These are phyloP conservation scores for Patella ulyssiponensis DNA, from an alignment of 2,888 invertebrate genomes.

Conservation along the genomic window DNA sequence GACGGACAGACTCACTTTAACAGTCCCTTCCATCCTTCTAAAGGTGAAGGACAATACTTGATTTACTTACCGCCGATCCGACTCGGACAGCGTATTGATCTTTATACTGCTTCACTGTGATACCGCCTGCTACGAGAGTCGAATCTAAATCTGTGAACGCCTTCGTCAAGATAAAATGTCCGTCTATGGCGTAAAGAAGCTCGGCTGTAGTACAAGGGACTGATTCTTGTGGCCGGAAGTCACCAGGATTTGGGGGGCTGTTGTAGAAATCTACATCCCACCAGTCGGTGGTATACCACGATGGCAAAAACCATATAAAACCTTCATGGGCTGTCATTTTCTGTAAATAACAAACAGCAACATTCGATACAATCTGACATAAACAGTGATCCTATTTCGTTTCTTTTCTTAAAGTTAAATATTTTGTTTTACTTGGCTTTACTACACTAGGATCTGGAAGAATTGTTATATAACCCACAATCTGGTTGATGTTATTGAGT, in stretches of 20 bases:
- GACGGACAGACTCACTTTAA: background rate
- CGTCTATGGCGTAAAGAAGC: slow-evolving; percentile 79
- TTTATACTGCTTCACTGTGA: slow-evolving; percentile 79
- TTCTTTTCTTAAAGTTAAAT: too few species aligned
- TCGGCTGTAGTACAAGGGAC: slow-evolving; percentile 78
- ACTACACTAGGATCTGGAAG: too few species aligned
- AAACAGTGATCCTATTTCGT: too few species aligned
- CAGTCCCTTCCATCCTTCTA: background rate
- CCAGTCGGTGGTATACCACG: slow-evolving; percentile 78
- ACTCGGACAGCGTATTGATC: slow-evolving; percentile 50
- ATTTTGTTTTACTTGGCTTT: too few species aligned
- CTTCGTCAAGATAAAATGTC: slow-evolving; percentile 81
- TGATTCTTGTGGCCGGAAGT: slow-evolving; percentile 67
- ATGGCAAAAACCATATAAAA: slow-evolving; percentile 89
- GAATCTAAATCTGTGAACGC: slow-evolving; percentile 79
- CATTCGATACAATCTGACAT: background rate
- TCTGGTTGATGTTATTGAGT: too few species aligned
- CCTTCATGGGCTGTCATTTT: slow-evolving; percentile 76
- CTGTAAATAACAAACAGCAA: slow-evolving; percentile 49
- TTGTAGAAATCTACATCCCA: slow-evolving; percentile 76
- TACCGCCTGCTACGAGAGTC: slow-evolving; percentile 76
- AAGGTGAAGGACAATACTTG: background rate
- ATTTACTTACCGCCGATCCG: slow-evolving; percentile 50
- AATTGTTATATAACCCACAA: background rate
- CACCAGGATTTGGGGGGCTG: slow-evolving; percentile 43